These are phyloP conservation scores for Rana temporaria DNA, from an alignment of 2,113 vertebrate species.

Conservation along the genomic window DNA sequence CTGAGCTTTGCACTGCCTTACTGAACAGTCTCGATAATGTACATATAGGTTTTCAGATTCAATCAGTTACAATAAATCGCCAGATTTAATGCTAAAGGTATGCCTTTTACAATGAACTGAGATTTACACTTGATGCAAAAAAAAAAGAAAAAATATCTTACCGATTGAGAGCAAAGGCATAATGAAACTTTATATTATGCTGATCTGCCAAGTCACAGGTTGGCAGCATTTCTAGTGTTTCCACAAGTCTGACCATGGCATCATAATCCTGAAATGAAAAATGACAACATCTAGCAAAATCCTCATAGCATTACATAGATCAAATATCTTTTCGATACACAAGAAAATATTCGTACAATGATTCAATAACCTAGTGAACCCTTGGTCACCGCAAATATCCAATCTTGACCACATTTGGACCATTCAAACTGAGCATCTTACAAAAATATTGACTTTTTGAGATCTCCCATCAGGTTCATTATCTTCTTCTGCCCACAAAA, in stretches of 20 bases:
- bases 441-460: no score
- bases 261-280: slow-evolving; percentile 86
- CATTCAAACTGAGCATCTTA: no score
- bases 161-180: slow-evolving; percentile 94
- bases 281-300: background rate
- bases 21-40: background rate
- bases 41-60: background rate
- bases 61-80: background rate
- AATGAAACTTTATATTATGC: slow-evolving; percentile 96
- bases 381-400: no score
- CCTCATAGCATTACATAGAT: background rate
- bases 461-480: no score
- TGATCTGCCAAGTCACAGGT: slow-evolving; percentile 91
- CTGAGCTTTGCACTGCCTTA: no score
- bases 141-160: slow-evolving; percentile 65
- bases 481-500: no score
- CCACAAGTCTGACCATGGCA: slow-evolving; percentile 94
- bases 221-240: slow-evolving; percentile 91
- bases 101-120: no score
- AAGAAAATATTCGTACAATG: no score
- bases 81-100: no score
- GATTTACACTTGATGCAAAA: background rate
- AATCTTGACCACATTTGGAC: no score
- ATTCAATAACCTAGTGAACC: no score
- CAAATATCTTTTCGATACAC: no score